Base-by-base conservation (phyloP, 2,113 vertebrate genomes). In the Phaethornis superciliosus region DNA sequence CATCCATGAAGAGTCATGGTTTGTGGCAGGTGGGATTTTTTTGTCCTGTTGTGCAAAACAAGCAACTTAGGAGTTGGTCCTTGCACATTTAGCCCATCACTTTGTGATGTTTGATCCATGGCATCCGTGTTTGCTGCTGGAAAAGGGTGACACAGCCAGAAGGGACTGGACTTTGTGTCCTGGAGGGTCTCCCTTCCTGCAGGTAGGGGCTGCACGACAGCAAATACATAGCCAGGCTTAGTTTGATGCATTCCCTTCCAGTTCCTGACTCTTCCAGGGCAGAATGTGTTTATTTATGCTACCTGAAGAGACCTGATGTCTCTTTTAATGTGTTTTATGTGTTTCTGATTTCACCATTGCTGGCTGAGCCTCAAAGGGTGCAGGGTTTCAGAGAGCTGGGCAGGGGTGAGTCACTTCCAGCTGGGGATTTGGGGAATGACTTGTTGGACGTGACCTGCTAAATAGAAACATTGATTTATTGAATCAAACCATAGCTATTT, bases 221-320 rank as follows among this genome's bases (percentile, higher is more conserved):
- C 27, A 44, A 18, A 27, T 54, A 19, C 10, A 64, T 47, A 42
- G 26, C 46, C 51, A 72, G 56, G 40, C 13, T 40, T 40, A 40
- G 11, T 40, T 40, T 40, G 40, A 40, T 89, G 22, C 12, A 2
- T 81, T 94, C 23, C 52, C 24, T 59, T 47, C 33, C 75, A 70
- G 55, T 37, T 49, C 44, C 55, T 46, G 37, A 32, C 59, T 69
- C 47, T 78, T 51, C 19, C 42, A 59, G 27, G 56, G 58, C 22
- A 55, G 32, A 0, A 0, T 37, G 7, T 28, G 1, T 80, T 33
- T 84, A 21, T 80, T 71, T 32, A 20, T 19, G 5, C 18, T n/a
- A 32, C 12, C 42, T 70, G 76, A 33, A 69, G 54, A 89, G 49
- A 85, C 12, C n/a, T 44, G n/a, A 49, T 11, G 3, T 70, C 37